phyloP scores from a whole-genome alignment of 2,113 vertebrate genomes.

The Hiodon tergisus region DNA sequence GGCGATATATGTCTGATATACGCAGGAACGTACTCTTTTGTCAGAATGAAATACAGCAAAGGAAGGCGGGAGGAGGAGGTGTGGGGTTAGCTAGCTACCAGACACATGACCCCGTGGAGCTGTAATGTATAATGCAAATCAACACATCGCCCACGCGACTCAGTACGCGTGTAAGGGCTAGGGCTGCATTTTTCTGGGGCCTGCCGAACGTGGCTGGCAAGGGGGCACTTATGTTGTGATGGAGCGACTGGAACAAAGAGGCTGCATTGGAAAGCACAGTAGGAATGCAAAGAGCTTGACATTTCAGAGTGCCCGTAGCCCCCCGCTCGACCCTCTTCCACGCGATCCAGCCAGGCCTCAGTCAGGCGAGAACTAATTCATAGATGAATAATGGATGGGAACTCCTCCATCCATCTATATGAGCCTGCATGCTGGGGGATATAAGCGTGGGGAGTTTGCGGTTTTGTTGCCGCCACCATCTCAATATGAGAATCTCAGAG shows the following conservation, averaged over 20 bases:
- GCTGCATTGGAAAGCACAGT: not conserved
- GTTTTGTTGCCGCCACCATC: constrained; percentile 60
- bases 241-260: not conserved
- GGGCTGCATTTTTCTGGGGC: no score
- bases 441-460: constrained; percentile 72
- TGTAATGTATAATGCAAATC: no score
- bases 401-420: constrained; percentile 53
- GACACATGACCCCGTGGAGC: no score
- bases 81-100: no score
- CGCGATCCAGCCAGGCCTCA: constrained; percentile 24
- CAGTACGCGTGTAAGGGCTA: no score
- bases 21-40: no score
- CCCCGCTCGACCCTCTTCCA: constrained; percentile 22
- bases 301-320: constrained; percentile 13
- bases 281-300: not conserved
- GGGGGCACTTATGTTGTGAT: not conserved
- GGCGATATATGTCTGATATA: no score
- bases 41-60: no score
- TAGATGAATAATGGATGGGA: constrained; percentile 68
- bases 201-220: no score
- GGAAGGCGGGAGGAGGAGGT: no score
- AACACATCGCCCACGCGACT: no score
- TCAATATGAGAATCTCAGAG: not conserved
- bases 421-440: constrained; percentile 28
- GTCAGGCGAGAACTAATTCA: constrained; percentile 62